These are phyloP conservation scores for Anagyrus pseudococci DNA, from an alignment of 2,888 invertebrate species.

Conservation along the genomic window DNA sequence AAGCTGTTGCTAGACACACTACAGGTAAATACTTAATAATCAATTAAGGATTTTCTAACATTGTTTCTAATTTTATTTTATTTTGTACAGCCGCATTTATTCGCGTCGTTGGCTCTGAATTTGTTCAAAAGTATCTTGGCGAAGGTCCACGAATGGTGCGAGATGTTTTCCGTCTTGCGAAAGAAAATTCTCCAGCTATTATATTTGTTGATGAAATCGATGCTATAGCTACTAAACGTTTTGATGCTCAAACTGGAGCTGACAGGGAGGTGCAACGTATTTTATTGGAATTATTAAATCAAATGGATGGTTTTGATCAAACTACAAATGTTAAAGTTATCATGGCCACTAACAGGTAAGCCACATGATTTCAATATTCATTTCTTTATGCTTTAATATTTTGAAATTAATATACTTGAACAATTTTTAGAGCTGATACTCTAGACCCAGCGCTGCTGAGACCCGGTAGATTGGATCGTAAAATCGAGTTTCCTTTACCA, in stretches of 20 bases:
- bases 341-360: constrained; percentile 62
- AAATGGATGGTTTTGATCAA: constrained; percentile 99
- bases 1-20: constrained; percentile 98
- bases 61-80: constrained; percentile 8
- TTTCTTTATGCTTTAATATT: constrained; percentile 1
- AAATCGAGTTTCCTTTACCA: constrained; percentile 98
- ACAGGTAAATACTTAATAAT: constrained; percentile 69
- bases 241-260: constrained; percentile 98
- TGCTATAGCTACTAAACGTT: constrained; percentile 98
- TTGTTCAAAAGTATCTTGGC: constrained; percentile 98
- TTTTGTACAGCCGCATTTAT: constrained; percentile 91
- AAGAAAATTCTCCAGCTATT: constrained; percentile 99
- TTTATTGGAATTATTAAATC: constrained; percentile 93
- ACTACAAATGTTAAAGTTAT: constrained; percentile 98
- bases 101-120: constrained; percentile 98
- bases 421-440: constrained; percentile 81
- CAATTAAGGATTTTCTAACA: constrained; percentile 3
- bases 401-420: background rate
- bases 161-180: constrained; percentile 97
- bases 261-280: constrained; percentile 99
- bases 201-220: constrained; percentile 99
- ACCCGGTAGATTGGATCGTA: constrained; percentile 95
- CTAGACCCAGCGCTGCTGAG: constrained; percentile 95
- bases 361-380: background rate
- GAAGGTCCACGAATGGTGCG: constrained; percentile 99